These are phyloP conservation scores for Anarsia innoxiella DNA, from an alignment of 2,888 invertebrate species.

Conservation along the genomic window DNA sequence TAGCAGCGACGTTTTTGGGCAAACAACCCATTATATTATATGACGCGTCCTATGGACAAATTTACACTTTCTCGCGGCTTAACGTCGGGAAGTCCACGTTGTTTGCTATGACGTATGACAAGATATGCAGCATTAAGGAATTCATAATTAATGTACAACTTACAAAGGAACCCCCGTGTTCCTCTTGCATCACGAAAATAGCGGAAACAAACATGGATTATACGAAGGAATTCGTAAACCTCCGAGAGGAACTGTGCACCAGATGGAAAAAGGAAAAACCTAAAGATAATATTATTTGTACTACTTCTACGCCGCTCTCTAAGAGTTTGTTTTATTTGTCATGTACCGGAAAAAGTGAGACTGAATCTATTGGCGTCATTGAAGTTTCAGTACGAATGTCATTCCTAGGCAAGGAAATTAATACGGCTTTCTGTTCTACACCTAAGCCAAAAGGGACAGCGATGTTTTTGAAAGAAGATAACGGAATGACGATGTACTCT, in stretches of 20 bases:
- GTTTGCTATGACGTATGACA: constrained; percentile 68
- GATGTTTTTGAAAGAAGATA: constrained; percentile 48
- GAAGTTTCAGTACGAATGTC: constrained; percentile 62
- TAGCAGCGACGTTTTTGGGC: constrained; percentile 55
- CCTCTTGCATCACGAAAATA: constrained; percentile 54
- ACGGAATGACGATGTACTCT: constrained; percentile 63
- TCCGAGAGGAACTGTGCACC: constrained; percentile 54
- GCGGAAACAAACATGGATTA: constrained; percentile 58
- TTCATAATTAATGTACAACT: constrained; percentile 49
- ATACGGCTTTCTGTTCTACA: constrained; percentile 54
- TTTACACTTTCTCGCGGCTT: constrained; percentile 47
- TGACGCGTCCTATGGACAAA: constrained; percentile 53
- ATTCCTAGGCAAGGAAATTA: constrained; percentile 65
- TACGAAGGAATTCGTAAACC: constrained; percentile 43
- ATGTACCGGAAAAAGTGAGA: constrained; percentile 41
- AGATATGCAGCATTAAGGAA: constrained; percentile 55
- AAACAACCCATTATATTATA: constrained; percentile 57
- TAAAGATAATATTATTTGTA: constrained; percentile 55
- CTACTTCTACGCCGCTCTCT: constrained; percentile 53
- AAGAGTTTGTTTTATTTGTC: constrained; percentile 59
- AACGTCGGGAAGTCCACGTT: constrained; percentile 62
- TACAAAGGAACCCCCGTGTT: constrained; percentile 60
- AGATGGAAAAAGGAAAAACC: constrained; percentile 59
- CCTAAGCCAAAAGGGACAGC: constrained; percentile 48
- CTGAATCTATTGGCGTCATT: constrained; percentile 57